Evolutionary conservation across 2,888 invertebrate species (phyloP).

Genomic region (Diachrysia chrysitis): DNA sequence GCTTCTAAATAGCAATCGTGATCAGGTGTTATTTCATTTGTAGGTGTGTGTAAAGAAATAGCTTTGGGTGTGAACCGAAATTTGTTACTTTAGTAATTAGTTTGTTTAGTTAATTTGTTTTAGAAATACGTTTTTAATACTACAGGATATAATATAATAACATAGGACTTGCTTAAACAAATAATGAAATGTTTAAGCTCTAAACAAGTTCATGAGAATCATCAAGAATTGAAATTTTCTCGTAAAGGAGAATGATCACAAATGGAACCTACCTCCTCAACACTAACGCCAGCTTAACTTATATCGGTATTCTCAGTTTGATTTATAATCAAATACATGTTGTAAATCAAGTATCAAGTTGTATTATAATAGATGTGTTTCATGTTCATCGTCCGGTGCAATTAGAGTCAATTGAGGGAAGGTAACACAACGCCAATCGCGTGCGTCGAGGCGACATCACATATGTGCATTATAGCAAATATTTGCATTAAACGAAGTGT

Average conservation of each 20-base stretch:
- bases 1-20: slow-evolving; percentile 46
- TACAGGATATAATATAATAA: no score
- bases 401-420: slow-evolving; percentile 34
- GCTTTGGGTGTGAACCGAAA: slow-evolving; percentile 43
- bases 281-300: no score
- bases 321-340: background rate
- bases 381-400: slow-evolving; percentile 11
- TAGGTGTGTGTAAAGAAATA: slow-evolving; percentile 34
- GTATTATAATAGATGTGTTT: slow-evolving; percentile 6
- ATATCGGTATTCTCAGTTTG: background rate
- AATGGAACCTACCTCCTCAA: no score
- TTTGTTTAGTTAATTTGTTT: slow-evolving; percentile 30
- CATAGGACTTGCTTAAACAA: no score
- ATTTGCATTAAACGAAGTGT: slow-evolving; percentile 7
- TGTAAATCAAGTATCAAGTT: slow-evolving; percentile 4
- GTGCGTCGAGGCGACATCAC: slow-evolving; percentile 17
- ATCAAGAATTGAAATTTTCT: no score
- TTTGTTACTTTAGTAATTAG: slow-evolving; percentile 33
- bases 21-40: slow-evolving; percentile 38
- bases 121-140: no score
- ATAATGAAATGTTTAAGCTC: no score
- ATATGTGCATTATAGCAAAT: slow-evolving; percentile 18
- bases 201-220: no score
- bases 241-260: no score
- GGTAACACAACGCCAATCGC: slow-evolving; percentile 21